Evolutionary conservation across 2,113 vertebrate genomes (phyloP).

Genomic region (Oreochromis tanganicae): DNA sequence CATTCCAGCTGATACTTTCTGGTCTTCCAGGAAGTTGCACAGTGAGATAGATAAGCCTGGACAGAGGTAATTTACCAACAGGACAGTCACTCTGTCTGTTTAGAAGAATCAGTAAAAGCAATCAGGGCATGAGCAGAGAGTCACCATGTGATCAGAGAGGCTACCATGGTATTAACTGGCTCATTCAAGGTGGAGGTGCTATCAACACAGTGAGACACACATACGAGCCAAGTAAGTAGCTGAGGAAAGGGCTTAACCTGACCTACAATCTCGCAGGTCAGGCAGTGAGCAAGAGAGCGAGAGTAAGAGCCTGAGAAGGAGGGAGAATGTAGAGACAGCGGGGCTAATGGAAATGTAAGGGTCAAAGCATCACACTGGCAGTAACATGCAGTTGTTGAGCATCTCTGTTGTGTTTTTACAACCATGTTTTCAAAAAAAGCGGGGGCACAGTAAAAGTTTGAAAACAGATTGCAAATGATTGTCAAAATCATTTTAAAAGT

Average conservation of each 20-base stretch:
- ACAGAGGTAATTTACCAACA: conserved; percentile 7
- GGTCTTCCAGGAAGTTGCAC: neutral
- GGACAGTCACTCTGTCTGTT: conserved; percentile 15
- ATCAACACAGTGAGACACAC: conserved; percentile 6
- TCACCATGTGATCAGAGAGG: conserved; percentile 37
- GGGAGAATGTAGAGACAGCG: neutral
- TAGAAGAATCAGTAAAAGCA: conserved; percentile 48
- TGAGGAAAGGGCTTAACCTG: conserved; percentile 51
- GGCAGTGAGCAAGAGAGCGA: neutral
- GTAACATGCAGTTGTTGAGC: neutral
- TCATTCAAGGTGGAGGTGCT: conserved; percentile 24
- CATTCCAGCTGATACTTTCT: neutral
- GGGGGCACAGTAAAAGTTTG: neutral
- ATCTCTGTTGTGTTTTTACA: neutral
- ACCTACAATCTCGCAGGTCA: conserved; percentile 60
- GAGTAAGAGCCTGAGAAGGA: neutral
- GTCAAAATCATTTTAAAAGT: neutral
- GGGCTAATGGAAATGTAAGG: conserved; percentile 50
- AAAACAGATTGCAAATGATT: neutral
- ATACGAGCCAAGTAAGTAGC: conserved; percentile 7
- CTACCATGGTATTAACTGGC: conserved; percentile 46
- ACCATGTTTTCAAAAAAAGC: neutral
- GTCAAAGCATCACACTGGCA: conserved; percentile 32
- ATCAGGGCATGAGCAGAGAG: conserved; percentile 32
- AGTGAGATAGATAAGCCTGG: neutral